These are phyloP conservation scores for Leptobrachium leishanense DNA, from an alignment of 2,113 vertebrate genomes.

Conservation along the genomic window DNA sequence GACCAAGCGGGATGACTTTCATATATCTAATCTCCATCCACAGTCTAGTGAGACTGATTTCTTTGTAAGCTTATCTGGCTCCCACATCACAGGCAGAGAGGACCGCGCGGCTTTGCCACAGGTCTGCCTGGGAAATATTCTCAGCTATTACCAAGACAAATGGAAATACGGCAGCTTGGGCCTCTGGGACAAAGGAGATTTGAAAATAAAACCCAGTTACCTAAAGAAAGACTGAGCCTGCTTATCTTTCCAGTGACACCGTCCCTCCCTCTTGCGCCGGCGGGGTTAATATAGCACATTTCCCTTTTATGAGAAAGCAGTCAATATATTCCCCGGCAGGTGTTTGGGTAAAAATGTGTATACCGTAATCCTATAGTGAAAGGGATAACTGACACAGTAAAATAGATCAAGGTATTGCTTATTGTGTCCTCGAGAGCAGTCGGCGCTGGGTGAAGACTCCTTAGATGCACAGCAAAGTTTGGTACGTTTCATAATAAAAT, in stretches of 20 bases:
- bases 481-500: too few species aligned
- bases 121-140: slow-evolving; percentile 39
- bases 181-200: slow-evolving; percentile 45
- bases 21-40: slow-evolving; percentile 44
- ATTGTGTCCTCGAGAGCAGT: too few species aligned
- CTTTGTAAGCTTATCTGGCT: slow-evolving; percentile 47
- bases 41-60: slow-evolving; percentile 42
- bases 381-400: slow-evolving; percentile 3
- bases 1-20: slow-evolving; percentile 38
- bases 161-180: slow-evolving; percentile 36
- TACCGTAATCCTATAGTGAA: slow-evolving; percentile 14
- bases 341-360: slow-evolving; percentile 20
- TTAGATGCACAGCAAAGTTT: too few species aligned
- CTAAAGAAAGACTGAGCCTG: slow-evolving; percentile 38
- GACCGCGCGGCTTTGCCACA: slow-evolving; percentile 40
- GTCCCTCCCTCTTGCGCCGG: slow-evolving; percentile 11
- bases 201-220: slow-evolving; percentile 45
- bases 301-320: slow-evolving; percentile 13
- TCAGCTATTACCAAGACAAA: slow-evolving; percentile 47
- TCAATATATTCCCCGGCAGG: slow-evolving; percentile 40
- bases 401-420: background rate
- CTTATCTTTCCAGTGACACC: slow-evolving; percentile 43
- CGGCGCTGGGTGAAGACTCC: too few species aligned
- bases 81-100: slow-evolving; percentile 31
- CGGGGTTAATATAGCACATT: slow-evolving; percentile 32